Evolutionary conservation across 2,113 vertebrate species (phyloP).

Genomic region (Microcebus jonahi): DNA sequence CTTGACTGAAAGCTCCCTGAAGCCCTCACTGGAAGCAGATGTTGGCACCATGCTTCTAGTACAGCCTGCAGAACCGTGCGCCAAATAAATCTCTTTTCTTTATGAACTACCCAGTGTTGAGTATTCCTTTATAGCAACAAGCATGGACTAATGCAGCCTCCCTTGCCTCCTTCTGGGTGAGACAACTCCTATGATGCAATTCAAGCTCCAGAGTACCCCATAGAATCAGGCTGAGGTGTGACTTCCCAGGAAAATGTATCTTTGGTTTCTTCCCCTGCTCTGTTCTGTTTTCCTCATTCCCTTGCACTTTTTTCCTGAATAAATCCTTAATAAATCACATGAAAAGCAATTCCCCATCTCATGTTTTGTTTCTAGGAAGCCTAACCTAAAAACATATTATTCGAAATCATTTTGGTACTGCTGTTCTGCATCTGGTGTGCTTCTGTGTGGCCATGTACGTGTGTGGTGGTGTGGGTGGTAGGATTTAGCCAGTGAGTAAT

Average conservation of each 20-base stretch:
- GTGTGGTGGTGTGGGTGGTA: background rate
- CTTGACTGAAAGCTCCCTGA: no score
- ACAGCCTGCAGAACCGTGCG: no score
- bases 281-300: background rate
- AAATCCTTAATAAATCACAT: background rate
- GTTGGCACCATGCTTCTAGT: no score
- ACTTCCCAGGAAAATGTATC: background rate
- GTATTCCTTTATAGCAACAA: no score
- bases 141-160: no score
- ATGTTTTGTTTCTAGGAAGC: background rate
- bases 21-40: no score
- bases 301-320: background rate
- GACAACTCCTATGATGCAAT: background rate
- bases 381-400: background rate
- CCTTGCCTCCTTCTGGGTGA: background rate
- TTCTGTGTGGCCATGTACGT: background rate
- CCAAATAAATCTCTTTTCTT: no score
- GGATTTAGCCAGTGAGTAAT: background rate
- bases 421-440: background rate
- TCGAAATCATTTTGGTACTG: background rate
- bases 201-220: background rate
- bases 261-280: background rate
- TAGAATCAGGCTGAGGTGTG: background rate
- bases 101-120: no score
- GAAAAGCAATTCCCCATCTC: background rate